A percentile compares a stretch with the other conserved stretches of the same genome.
These are phyloP conservation scores for Labia minor DNA, from an alignment of 2,888 invertebrate genomes.

Conservation along the genomic window DNA sequence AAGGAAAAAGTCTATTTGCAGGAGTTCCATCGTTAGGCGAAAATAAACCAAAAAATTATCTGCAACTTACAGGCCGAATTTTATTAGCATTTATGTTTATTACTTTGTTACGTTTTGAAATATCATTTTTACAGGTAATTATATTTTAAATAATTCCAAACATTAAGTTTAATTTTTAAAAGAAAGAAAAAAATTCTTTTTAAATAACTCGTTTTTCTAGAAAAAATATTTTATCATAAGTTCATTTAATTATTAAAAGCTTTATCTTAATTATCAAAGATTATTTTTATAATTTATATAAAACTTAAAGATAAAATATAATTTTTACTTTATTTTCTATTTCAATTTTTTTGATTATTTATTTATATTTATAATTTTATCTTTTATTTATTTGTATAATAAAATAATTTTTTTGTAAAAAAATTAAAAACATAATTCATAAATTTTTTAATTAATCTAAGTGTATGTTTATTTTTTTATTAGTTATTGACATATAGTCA, in stretches of 20 bases:
- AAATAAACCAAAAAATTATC: constrained; percentile 91
- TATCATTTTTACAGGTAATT: constrained; percentile 71
- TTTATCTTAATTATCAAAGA: not conserved
- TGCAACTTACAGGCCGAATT: constrained; percentile 90
- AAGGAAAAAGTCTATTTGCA: constrained; percentile 90
- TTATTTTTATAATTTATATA: not conserved
- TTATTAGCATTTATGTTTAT: constrained; percentile 98
- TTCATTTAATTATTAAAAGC: not conserved
- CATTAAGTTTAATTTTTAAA: not conserved
- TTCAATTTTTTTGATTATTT: constrained; percentile 8
- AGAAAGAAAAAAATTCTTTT: not conserved
- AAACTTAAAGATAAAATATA: not conserved
- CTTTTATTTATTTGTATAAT: too few relatives aligned
- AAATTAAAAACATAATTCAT: too few relatives aligned
- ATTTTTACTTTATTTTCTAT: constrained; percentile 29
- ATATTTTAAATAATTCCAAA: not conserved
- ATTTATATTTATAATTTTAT: too few relatives aligned
- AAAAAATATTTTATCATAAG: too few relatives aligned
- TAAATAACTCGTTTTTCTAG: too few relatives aligned
- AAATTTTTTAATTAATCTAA: not conserved
- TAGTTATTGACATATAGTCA: not conserved
- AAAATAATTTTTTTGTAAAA: too few relatives aligned
- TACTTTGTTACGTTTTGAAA: constrained; percentile 86
- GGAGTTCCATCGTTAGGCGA: constrained; percentile 84
- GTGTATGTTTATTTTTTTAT: not conserved